A percentile compares a stretch with the other conserved stretches of the same genome.
These are phyloP conservation scores for Maccullochella peelii DNA, from an alignment of 2,113 vertebrate species.

Conservation along the genomic window DNA sequence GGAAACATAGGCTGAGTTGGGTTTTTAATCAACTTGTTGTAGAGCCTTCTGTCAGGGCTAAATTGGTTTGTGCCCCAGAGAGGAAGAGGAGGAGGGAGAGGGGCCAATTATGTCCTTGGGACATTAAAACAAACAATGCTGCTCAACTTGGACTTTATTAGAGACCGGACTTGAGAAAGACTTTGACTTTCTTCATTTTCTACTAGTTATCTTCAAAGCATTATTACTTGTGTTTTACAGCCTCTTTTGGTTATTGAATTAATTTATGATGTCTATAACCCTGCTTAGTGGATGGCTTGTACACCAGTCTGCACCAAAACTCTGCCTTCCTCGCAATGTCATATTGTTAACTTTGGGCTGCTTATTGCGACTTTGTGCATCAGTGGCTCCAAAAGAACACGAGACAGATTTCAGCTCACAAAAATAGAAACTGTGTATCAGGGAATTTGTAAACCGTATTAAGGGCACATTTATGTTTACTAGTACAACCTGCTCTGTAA, in stretches of 20 bases:
- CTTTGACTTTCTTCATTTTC: constrained; percentile 11
- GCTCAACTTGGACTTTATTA: constrained; percentile 45
- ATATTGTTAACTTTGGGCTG: not conserved
- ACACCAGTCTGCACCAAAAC: not conserved
- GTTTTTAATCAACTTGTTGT: constrained; percentile 56
- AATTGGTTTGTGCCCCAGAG: constrained; percentile 60
- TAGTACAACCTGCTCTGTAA: not conserved
- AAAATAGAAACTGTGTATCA: not conserved
- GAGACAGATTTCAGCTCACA: not conserved
- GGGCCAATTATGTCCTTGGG: constrained; percentile 36
- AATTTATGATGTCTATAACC: not conserved
- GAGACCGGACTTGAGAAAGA: constrained; percentile 19
- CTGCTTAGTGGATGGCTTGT: not conserved
- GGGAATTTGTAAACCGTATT: not conserved
- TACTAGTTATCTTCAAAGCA: not conserved
- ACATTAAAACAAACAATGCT: constrained; percentile 50
- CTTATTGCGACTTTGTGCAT: not conserved
- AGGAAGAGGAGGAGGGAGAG: constrained; percentile 17
- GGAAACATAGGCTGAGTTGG: constrained; percentile 24
- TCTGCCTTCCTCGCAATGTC: not conserved
- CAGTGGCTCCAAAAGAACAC: not conserved
- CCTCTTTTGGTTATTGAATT: not conserved
- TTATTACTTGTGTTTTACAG: not conserved
- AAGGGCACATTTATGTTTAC: not conserved
- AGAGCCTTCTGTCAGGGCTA: constrained; percentile 42